Evolutionary conservation across 1,140 invertebrate species (phyloP).

Genomic region (Sarcophaga bullata): DNA sequence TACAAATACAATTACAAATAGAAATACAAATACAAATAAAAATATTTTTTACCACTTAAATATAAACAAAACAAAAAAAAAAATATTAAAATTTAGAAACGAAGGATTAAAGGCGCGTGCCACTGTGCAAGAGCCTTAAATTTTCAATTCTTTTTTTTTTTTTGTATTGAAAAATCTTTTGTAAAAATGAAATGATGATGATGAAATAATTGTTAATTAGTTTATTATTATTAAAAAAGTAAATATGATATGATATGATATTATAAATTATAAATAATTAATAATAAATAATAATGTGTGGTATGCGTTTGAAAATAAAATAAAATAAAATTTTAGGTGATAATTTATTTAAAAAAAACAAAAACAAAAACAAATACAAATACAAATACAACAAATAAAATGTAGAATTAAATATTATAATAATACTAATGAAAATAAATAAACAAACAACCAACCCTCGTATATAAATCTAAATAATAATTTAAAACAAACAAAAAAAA

Average conservation of each 20-base stretch:
- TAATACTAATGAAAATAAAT: not conserved
- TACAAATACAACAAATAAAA: not conserved
- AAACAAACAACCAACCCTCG: not conserved
- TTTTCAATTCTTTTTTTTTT: not conserved
- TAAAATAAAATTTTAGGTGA: not conserved
- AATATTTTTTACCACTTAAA: too few relatives aligned
- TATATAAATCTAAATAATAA: not conserved
- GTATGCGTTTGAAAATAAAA: not conserved
- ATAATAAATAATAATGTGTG: too few relatives aligned
- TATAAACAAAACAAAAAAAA: too few relatives aligned
- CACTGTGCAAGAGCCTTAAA: too few relatives aligned
- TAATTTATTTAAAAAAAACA: slow-evolving; percentile 16
- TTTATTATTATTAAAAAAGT: not conserved
- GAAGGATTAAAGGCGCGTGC: too few relatives aligned
- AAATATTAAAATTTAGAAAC: too few relatives aligned
- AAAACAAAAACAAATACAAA: not conserved
- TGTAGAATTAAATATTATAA: not conserved
- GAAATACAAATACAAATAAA: too few relatives aligned
- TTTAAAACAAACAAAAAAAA: not conserved
- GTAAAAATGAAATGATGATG: too few relatives aligned
- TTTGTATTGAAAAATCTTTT: not conserved
- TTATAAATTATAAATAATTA: too few relatives aligned
- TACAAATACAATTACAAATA: too few relatives aligned
- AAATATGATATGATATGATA: too few relatives aligned
- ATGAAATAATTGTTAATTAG: slow-evolving; percentile 17